These are phyloP conservation scores for Notothenia coriiceps DNA, from an alignment of 2,113 vertebrate species.

Conservation along the genomic window DNA sequence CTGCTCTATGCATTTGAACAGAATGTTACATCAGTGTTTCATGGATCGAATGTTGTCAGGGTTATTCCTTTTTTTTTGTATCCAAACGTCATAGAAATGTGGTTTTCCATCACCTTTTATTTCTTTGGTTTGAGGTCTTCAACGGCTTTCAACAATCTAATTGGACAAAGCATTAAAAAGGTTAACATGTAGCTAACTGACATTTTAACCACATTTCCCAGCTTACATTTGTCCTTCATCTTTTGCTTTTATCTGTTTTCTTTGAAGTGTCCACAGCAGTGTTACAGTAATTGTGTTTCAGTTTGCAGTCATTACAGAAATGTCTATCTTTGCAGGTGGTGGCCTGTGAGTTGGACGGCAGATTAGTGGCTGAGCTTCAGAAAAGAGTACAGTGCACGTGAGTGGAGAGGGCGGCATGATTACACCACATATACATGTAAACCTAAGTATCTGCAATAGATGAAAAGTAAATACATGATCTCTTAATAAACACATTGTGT, in stretches of 20 bases:
- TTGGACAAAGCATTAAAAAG: neutral
- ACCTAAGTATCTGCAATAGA: neutral
- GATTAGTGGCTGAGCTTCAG: conserved; percentile 96
- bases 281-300: neutral
- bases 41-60: too few relatives aligned
- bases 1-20: too few relatives aligned
- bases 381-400: conserved; percentile 98
- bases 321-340: conserved; percentile 84
- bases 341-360: conserved; percentile 95
- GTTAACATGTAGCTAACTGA: neutral
- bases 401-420: conserved; percentile 70
- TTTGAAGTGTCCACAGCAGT: neutral
- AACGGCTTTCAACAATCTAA: neutral
- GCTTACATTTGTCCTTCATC: neutral
- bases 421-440: neutral
- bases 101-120: neutral
- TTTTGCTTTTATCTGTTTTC: neutral
- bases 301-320: neutral
- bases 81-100: neutral
- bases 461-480: neutral
- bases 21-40: too few relatives aligned
- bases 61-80: neutral
- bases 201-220: neutral
- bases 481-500: neutral
- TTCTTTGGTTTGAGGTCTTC: neutral